phyloP scores from a whole-genome alignment of 2,888 invertebrate species.

The Fragum fragum region DNA sequence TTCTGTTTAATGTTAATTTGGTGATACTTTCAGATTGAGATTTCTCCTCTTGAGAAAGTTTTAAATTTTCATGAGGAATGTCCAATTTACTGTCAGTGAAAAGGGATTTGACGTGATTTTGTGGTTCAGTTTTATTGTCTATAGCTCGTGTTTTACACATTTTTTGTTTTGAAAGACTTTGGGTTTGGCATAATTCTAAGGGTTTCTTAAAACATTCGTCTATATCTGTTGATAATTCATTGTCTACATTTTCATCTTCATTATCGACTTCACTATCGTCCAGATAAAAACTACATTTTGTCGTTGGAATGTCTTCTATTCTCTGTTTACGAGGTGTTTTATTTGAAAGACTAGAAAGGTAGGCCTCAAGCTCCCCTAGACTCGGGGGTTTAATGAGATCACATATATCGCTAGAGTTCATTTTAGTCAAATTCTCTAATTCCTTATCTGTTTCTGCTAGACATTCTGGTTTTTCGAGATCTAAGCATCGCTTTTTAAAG shows the following conservation, averaged over 20 bases:
- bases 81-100: neutral
- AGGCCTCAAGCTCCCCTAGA: constrained; percentile 79
- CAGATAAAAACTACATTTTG: constrained; percentile 77
- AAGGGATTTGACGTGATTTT: constrained; percentile 19
- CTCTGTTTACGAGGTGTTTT: constrained; percentile 46
- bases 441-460: constrained; percentile 27
- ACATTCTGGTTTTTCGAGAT: constrained; percentile 59
- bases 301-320: constrained; percentile 66
- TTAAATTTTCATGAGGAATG: neutral
- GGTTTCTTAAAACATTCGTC: neutral
- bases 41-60: neutral
- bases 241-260: constrained; percentile 12
- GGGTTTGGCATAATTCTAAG: constrained; percentile 22
- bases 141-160: neutral
- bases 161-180: constrained; percentile 58
- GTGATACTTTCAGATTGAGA: neutral
- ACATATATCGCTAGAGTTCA: constrained; percentile 56
- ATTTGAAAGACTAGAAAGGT: constrained; percentile 78
- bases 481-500: constrained; percentile 73
- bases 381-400: constrained; percentile 76
- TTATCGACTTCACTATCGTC: constrained; percentile 55
- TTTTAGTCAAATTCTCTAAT: constrained; percentile 42
- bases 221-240: neutral
- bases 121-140: neutral
- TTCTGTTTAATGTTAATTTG: neutral